Evolutionary conservation across 2,113 vertebrate genomes (phyloP).

Genomic region (Mus musculus): GRCm39 chr7:58553501-58554000

Average conservation of each 20-base stretch:
- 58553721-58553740: background rate
- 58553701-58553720: background rate
- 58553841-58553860: background rate
- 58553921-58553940: constrained; percentile 2
- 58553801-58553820: background rate
- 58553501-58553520: no score
- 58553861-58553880: background rate
- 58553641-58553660: background rate
- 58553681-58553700: background rate
- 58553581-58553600: background rate
- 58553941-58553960: constrained; percentile 1
- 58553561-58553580: background rate
- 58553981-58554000: background rate
- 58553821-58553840: background rate
- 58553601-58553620: background rate
- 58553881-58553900: background rate
- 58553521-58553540: background rate
- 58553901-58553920: constrained; percentile 15
- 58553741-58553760: background rate
- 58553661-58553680: background rate
- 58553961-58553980: constrained; percentile 11
- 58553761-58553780: background rate
- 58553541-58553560: background rate
- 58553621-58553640: background rate
- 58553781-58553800: no score